phyloP scores from a whole-genome alignment of 2,888 invertebrate genomes.

The Carterocephalus palaemon region DNA sequence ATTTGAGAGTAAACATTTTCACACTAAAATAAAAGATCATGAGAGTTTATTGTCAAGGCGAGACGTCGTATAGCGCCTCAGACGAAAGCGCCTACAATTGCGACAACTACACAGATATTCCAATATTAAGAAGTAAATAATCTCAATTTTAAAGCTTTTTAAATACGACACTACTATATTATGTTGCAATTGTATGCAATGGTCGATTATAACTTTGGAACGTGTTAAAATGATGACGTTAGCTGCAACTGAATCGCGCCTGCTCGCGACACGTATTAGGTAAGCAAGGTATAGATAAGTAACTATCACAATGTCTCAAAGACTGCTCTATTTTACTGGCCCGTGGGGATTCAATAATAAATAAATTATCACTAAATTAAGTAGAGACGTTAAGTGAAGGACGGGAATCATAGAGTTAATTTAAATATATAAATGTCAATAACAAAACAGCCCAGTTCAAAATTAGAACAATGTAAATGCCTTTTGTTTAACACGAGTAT shows the following conservation, averaged over 20 bases:
- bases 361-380: constrained; percentile 74
- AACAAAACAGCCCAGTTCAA: constrained; percentile 55
- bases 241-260: constrained; percentile 53
- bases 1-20: constrained; percentile 40
- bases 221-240: constrained; percentile 28
- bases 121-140: constrained; percentile 69
- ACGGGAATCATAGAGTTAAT: constrained; percentile 55
- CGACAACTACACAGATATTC: constrained; percentile 49
- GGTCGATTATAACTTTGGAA: constrained; percentile 4
- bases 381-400: constrained; percentile 71
- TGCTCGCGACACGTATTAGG: constrained; percentile 33
- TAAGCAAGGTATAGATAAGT: constrained; percentile 55
- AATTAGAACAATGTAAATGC: constrained; percentile 62
- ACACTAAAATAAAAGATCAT: constrained; percentile 43
- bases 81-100: constrained; percentile 35
- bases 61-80: constrained; percentile 43
- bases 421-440: constrained; percentile 42
- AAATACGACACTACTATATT: constrained; percentile 60
- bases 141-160: constrained; percentile 75
- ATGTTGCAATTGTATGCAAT: constrained; percentile 38
- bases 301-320: constrained; percentile 76
- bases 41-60: constrained; percentile 62
- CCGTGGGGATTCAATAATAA: constrained; percentile 65
- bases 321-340: constrained; percentile 73
- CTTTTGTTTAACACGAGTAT: constrained; percentile 50